Evolutionary conservation across 2,797 vertebrate species (phyloP).

Genomic region (Lepidocolaptes lacrymiger): DNA sequence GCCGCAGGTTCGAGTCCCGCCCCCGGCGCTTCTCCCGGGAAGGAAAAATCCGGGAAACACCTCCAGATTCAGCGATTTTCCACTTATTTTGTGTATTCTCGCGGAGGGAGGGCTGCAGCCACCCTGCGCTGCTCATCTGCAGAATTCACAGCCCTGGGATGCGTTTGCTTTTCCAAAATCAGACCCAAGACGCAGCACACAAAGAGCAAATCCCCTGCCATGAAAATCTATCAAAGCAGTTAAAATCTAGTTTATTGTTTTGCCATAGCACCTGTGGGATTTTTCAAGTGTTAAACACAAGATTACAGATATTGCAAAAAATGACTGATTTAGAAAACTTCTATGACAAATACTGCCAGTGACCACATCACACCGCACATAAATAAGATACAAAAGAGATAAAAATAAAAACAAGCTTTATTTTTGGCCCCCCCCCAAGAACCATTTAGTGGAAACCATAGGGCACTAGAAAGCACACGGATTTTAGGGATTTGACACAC

Average conservation of each 20-base stretch:
- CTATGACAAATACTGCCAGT: background rate
- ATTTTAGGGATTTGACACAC: background rate
- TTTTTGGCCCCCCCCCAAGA: background rate
- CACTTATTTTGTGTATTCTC: background rate
- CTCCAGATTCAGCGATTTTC: rapidly evolving
- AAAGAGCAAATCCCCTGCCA: background rate
- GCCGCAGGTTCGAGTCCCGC: background rate
- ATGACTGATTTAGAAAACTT: background rate
- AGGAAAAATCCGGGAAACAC: rapidly evolving
- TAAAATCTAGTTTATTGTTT: background rate
- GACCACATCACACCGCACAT: background rate
- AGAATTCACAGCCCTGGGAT: rapidly evolving
- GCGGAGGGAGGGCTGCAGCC: too few species aligned
- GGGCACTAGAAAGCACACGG: background rate
- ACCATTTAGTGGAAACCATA: background rate
- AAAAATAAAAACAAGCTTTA: background rate
- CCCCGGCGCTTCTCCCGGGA: background rate
- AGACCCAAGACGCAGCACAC: rapidly evolving
- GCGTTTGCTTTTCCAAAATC: background rate
- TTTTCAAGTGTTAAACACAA: background rate
- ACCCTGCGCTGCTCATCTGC: too few species aligned
- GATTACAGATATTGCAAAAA: background rate
- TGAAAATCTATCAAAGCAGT: background rate
- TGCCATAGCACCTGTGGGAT: background rate
- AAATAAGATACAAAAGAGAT: background rate